Percentiles rank a stretch among this genome's conserved stretches.
Conservation (phyloP, 2,113 vertebrate species). For the Tauraco erythrolophus region DNA sequence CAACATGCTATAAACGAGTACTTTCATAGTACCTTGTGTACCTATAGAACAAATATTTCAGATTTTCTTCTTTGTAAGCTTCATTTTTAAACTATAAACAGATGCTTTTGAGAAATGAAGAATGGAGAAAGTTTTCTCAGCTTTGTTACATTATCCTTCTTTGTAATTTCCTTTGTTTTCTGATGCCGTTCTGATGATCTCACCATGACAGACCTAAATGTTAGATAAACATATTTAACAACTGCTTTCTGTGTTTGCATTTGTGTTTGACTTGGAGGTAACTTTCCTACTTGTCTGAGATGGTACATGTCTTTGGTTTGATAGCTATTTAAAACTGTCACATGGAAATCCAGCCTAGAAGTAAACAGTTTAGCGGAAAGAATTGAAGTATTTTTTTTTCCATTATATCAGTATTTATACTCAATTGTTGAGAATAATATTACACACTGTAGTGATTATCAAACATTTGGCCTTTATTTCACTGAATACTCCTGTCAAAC, state of each 20-base stretch:
- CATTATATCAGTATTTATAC: constrained; percentile 32
- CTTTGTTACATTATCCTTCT: background rate
- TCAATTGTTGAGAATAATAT: background rate
- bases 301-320: background rate
- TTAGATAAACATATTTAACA: background rate
- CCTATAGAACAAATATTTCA: background rate
- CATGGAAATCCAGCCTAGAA: background rate
- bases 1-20: background rate
- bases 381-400: background rate
- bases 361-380: background rate
- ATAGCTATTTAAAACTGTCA: background rate
- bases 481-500: background rate
- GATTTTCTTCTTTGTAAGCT: background rate
- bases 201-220: background rate
- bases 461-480: constrained; percentile 47
- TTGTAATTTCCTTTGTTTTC: constrained; percentile 12
- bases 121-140: background rate
- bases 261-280: constrained; percentile 1
- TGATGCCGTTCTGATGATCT: background rate
- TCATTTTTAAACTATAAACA: background rate
- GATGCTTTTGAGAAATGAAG: background rate
- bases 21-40: background rate
- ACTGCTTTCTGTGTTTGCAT: background rate
- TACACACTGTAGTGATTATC: constrained; percentile 1
- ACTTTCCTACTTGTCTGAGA: background rate